Percentiles rank a stretch among this genome's conserved stretches.
These are phyloP conservation scores for Melanogrammus aeglefinus DNA, from an alignment of 2,797 vertebrate genomes.

Conservation along the genomic window DNA sequence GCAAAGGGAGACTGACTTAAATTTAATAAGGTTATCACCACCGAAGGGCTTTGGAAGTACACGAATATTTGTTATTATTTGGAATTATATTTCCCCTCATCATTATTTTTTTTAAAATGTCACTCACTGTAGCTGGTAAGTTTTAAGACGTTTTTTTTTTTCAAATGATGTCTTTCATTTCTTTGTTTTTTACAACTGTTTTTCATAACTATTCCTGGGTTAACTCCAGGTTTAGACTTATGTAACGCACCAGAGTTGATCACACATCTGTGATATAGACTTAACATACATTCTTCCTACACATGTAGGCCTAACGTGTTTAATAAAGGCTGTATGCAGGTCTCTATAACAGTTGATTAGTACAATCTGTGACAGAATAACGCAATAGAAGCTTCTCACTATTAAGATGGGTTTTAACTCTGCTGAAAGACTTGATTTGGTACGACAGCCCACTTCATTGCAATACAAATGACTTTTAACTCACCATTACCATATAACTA, in stretches of 20 bases:
- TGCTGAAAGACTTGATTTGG: too few relatives aligned
- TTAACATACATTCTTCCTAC: neutral
- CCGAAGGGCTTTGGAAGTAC: neutral
- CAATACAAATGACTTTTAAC: neutral
- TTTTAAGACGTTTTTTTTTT: slow-evolving; percentile 10
- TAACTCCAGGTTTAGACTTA: neutral
- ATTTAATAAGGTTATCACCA: neutral
- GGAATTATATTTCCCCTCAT: neutral
- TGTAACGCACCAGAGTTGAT: neutral
- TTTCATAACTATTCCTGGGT: neutral
- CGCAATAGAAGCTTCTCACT: neutral
- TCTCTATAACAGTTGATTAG: neutral
- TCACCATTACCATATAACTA: neutral
- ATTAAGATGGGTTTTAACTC: neutral
- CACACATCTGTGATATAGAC: neutral
- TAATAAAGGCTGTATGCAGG: neutral
- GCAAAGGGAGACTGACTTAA: neutral
- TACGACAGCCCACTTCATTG: neutral
- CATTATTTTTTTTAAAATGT: slow-evolving; percentile 48
- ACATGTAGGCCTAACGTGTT: neutral
- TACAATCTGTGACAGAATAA: neutral
- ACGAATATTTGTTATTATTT: neutral
- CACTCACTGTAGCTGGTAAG: slow-evolving; percentile 61
- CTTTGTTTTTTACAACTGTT: neutral
- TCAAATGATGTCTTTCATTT: neutral